Base-by-base conservation (phyloP, 2,888 invertebrate genomes). In the Zootermopsis nevadensis region DNA sequence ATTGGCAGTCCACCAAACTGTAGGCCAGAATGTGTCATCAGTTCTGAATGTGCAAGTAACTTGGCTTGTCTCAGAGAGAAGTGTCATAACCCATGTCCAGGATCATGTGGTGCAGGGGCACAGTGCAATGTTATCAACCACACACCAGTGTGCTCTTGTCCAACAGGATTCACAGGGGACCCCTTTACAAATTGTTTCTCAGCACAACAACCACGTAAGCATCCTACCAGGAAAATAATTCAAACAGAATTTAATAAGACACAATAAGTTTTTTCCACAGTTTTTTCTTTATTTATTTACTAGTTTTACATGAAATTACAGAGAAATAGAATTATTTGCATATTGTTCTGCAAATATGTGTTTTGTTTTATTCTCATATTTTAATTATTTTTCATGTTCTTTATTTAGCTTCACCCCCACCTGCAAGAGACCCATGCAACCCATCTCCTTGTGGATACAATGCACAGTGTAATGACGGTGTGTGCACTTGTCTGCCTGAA, bases 401-500 rank as follows among this genome's bases (percentile, higher is more conserved):
- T 76, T 6, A 77, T 81, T 10, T 80, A 87, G 87, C 85, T 30
- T 74, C 85, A n/a, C 82, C 77, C 77, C 84, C 85, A 15, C 82
- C 77, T 15, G 67, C 81, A 35, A 82, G 77, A 6, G 88, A 88
- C 84, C 90, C 90, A 19, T 91, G 91, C 85, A 88, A 89, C 33
- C 90, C 90, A 81, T 89, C 90, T 66, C 90, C 91, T 31, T 92
- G 92, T 85, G 91, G 91, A 84, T 88, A 90, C 15, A 93, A 93
- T 87, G 92, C 94, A 82, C 88, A 91, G 86, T 94, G 94, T 87
- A 91, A 91, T 87, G 91, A 92, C 84, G 92, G 93, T 0, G 89
- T 91, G 27, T 94, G 94, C 87, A 91, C 91, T 24, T 95, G 95
- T 87, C 88, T 93, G 74, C 90, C 92, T 1, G 92, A 92, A 81